phyloP scores from a whole-genome alignment of 2,797 vertebrate species.

The Gouania willdenowi region DNA sequence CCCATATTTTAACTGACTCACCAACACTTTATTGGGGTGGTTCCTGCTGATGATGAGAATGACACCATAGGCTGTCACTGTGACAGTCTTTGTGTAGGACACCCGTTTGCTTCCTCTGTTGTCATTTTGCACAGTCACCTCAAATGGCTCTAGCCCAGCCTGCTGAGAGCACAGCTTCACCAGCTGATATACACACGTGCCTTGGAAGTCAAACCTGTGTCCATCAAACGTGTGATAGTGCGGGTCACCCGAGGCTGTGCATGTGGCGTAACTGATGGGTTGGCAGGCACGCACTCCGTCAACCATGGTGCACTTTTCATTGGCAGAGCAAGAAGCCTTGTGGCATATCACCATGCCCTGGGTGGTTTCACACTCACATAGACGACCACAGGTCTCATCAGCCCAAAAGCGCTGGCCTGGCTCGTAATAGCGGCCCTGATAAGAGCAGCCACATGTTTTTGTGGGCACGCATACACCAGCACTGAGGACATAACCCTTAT shows the following conservation, averaged over 20 bases:
- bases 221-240: slow-evolving; percentile 81
- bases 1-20: slow-evolving; percentile 47
- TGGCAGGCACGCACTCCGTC: slow-evolving; percentile 67
- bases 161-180: slow-evolving; percentile 49
- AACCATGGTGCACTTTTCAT: slow-evolving; percentile 63
- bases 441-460: slow-evolving; percentile 75
- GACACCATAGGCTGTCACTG: slow-evolving; percentile 57
- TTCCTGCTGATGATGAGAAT: slow-evolving; percentile 67
- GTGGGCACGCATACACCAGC: slow-evolving; percentile 66
- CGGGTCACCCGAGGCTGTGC: slow-evolving; percentile 70
- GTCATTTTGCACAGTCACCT: slow-evolving; percentile 74
- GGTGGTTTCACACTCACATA: slow-evolving; percentile 68
- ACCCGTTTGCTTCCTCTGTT: slow-evolving; percentile 66
- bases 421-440: slow-evolving; percentile 65
- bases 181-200: slow-evolving; percentile 79
- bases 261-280: slow-evolving; percentile 52
- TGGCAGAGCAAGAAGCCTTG: slow-evolving; percentile 47
- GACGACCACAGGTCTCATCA: slow-evolving; percentile 54
- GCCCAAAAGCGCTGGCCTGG: slow-evolving; percentile 77
- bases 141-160: slow-evolving; percentile 59
- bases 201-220: slow-evolving; percentile 76
- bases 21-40: slow-evolving; percentile 67
- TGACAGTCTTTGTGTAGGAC: slow-evolving; percentile 70
- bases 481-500: slow-evolving; percentile 70
- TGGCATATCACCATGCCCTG: slow-evolving; percentile 60